These are phyloP conservation scores for Bombus turneri DNA, from an alignment of 1,140 invertebrate species.

Conservation along the genomic window DNA sequence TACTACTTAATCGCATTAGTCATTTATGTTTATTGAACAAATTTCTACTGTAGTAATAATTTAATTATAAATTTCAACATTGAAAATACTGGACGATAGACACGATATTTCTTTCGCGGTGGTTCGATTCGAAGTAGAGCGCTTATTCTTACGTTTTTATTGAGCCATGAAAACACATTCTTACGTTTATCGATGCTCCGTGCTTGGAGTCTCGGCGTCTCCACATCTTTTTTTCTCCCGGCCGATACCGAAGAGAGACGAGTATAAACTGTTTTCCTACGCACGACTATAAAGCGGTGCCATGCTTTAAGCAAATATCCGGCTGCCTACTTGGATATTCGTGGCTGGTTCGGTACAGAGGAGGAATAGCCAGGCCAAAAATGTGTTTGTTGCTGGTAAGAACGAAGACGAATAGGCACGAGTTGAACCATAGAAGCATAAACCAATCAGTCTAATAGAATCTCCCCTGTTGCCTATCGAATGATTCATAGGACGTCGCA, in stretches of 20 bases:
- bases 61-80: not conserved
- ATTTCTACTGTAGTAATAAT: not conserved
- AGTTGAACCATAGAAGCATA: slow-evolving; percentile 56
- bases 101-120: slow-evolving; percentile 5
- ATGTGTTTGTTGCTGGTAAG: slow-evolving; percentile 27
- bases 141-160: slow-evolving; percentile 20
- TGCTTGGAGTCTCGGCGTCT: not conserved
- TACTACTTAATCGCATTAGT: too few relatives aligned
- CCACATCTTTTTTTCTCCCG: not conserved
- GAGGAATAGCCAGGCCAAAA: slow-evolving; percentile 8
- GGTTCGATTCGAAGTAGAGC: not conserved
- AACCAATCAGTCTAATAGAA: slow-evolving; percentile 73
- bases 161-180: slow-evolving; percentile 4
- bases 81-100: not conserved
- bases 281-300: slow-evolving; percentile 6
- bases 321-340: not conserved
- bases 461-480: slow-evolving; percentile 70
- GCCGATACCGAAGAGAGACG: not conserved
- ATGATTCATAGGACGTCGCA: slow-evolving; percentile 71
- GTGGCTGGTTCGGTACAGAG: not conserved
- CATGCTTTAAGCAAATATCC: slow-evolving; percentile 15
- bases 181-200: slow-evolving; percentile 9
- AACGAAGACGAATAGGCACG: slow-evolving; percentile 62
- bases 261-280: slow-evolving; percentile 29
- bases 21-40: not conserved